A percentile compares a stretch with the other conserved stretches of the same genome.
Conservation (phyloP, 2,888 invertebrate species). For the Pyrrhosoma nymphula region DNA sequence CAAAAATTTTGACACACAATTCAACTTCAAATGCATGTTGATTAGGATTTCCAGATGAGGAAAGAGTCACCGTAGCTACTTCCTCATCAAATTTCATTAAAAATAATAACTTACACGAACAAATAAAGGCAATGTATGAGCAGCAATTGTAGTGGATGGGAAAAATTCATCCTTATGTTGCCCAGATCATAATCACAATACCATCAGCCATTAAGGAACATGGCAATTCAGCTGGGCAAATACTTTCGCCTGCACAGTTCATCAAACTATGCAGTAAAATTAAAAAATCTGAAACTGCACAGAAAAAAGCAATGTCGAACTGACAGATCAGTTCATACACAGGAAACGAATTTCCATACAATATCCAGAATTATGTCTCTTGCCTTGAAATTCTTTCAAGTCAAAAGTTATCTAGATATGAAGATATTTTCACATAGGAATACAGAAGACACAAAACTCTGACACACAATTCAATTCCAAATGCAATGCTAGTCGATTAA, state of each 20-base stretch:
- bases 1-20: slow-evolving; percentile 45
- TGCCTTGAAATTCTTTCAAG: slow-evolving; percentile 52
- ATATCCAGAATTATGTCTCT: slow-evolving; percentile 38
- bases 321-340: slow-evolving; percentile 33
- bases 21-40: slow-evolving; percentile 8
- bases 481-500: slow-evolving; percentile 7
- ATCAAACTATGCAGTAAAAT: slow-evolving; percentile 47
- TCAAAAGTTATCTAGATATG: background rate
- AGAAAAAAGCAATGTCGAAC: slow-evolving; percentile 43
- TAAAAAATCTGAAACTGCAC: slow-evolving; percentile 47
- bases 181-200: slow-evolving; percentile 50
- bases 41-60: slow-evolving; percentile 47
- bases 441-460: slow-evolving; percentile 59
- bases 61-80: background rate
- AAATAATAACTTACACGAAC: slow-evolving; percentile 60
- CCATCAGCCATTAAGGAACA: slow-evolving; percentile 37
- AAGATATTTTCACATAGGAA: background rate
- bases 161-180: slow-evolving; percentile 41
- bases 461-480: slow-evolving; percentile 49
- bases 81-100: slow-evolving; percentile 47
- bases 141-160: slow-evolving; percentile 45
- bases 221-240: slow-evolving; percentile 51
- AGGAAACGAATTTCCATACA: slow-evolving; percentile 29
- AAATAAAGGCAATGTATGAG: slow-evolving; percentile 50
- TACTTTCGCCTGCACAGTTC: slow-evolving; percentile 4